Evolutionary conservation across 2,888 invertebrate genomes (phyloP).

Genomic region (Nemotelus pantherinus): DNA sequence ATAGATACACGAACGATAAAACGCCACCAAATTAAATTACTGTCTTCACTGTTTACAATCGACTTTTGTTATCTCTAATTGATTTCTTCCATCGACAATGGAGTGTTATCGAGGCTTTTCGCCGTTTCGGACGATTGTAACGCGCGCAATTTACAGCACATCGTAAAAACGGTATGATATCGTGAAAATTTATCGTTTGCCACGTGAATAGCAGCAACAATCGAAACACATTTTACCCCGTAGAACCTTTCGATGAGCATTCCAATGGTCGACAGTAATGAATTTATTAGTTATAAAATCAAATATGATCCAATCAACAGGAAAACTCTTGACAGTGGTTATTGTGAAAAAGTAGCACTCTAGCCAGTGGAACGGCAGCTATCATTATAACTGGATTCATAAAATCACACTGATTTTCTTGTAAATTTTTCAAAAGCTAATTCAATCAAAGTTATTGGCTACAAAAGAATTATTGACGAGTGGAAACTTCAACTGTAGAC

Average conservation of each 20-base stretch:
- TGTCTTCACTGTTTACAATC: slow-evolving; percentile 21
- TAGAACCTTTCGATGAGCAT: background rate
- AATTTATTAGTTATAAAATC: slow-evolving; percentile 36
- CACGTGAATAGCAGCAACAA: background rate
- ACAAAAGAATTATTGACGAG: too few relatives aligned
- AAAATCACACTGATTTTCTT: background rate
- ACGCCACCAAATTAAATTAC: slow-evolving; percentile 13
- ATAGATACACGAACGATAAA: slow-evolving; percentile 21
- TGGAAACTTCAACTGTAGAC: too few relatives aligned
- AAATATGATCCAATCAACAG: slow-evolving; percentile 13
- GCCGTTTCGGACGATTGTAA: background rate
- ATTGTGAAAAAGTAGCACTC: slow-evolving; percentile 2
- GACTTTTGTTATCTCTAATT: slow-evolving; percentile 9
- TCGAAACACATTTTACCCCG: background rate
- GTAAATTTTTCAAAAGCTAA: slow-evolving; percentile 27
- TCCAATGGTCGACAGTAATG: background rate
- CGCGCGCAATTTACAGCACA: background rate
- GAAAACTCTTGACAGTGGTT: background rate
- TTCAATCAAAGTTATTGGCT: slow-evolving; percentile 3
- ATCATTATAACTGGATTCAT: background rate
- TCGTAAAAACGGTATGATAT: slow-evolving; percentile 25
- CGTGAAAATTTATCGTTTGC: slow-evolving; percentile 29
- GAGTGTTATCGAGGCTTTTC: background rate
- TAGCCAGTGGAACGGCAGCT: background rate
- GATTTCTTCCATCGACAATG: background rate